Evolutionary conservation across 2,113 vertebrate species (phyloP).

Genomic region (Lampris megalopsis): DNA sequence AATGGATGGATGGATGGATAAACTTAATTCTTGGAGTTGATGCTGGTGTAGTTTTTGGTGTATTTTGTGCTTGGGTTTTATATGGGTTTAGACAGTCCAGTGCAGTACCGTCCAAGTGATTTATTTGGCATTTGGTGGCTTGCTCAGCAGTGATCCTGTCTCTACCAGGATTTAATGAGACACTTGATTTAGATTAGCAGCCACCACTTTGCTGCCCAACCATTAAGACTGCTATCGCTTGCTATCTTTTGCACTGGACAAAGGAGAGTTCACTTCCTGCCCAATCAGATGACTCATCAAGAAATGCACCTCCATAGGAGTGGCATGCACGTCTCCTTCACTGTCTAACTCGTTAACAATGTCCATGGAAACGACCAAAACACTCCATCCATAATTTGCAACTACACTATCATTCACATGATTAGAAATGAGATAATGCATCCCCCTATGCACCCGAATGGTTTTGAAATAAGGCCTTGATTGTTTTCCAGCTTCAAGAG

Average conservation of each 20-base stretch:
- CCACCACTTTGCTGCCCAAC: conserved; percentile 2
- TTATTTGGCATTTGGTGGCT: too few species aligned
- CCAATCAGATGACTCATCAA: conserved; percentile 15
- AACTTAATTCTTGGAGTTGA: too few species aligned
- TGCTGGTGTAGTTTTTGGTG: too few species aligned
- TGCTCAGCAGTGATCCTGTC: neutral
- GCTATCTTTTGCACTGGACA: neutral
- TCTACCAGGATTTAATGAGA: conserved; percentile 1
- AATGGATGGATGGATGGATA: too few species aligned
- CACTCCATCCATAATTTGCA: conserved; percentile 42
- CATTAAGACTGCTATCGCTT: neutral
- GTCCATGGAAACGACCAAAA: conserved; percentile 61
- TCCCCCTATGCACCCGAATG: conserved; percentile 52
- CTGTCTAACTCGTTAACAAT: conserved; percentile 62
- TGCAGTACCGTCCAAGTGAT: too few species aligned
- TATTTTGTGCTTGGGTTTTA: too few species aligned
- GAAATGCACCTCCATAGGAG: conserved; percentile 30
- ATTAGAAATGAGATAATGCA: conserved; percentile 65
- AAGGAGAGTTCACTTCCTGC: conserved; percentile 24
- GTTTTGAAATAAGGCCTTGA: conserved; percentile 69
- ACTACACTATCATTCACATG: conserved; percentile 53
- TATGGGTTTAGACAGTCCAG: too few species aligned
- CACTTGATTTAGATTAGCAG: neutral
- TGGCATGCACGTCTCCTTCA: conserved; percentile 26
- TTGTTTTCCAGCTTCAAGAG: conserved; percentile 64